A percentile compares a stretch with the other conserved stretches of the same genome.
Conservation (phyloP, 2,888 invertebrate species). For the Caenorhabditis sp. region DNA sequence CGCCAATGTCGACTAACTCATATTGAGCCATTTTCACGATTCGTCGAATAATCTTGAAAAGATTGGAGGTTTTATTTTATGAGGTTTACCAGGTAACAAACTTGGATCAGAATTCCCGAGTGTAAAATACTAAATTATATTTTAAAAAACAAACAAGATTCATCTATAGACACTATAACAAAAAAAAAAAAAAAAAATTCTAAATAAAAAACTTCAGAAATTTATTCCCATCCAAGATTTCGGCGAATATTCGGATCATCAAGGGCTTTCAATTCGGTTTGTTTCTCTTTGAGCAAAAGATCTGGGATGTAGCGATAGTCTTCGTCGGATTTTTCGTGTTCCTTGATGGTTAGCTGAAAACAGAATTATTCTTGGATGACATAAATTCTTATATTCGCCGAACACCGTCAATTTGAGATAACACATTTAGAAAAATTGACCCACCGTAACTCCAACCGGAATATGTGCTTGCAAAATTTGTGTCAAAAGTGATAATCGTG, state of each 20-base stretch:
- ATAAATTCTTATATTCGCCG: background rate
- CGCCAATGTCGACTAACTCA: conserved; percentile 67
- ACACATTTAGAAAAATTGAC: too few species aligned
- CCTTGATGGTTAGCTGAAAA: conserved; percentile 63
- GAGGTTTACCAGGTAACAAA: background rate
- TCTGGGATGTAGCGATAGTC: conserved; percentile 68
- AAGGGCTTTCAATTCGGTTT: conserved; percentile 65
- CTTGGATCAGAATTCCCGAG: background rate
- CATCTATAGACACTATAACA: background rate
- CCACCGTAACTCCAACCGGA: conserved; percentile 62
- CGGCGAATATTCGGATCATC: conserved; percentile 66
- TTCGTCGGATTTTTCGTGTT: conserved; percentile 67
- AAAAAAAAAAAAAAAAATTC: too few species aligned
- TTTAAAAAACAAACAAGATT: conserved; percentile 3
- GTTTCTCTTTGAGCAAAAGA: conserved; percentile 60
- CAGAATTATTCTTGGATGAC: background rate
- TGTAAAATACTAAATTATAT: conserved; percentile 4
- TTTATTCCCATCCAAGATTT: conserved; percentile 68
- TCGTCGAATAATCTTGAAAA: background rate
- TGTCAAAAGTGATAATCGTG: conserved; percentile 60
- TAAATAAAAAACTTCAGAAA: too few species aligned
- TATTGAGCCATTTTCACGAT: conserved; percentile 38
- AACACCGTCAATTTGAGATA: too few species aligned
- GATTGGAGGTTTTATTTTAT: background rate
- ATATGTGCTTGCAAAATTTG: conserved; percentile 60